These are phyloP conservation scores for Halocynthia aurantium DNA, from an alignment of 23 tunicate species.

Conservation along the genomic window DNA sequence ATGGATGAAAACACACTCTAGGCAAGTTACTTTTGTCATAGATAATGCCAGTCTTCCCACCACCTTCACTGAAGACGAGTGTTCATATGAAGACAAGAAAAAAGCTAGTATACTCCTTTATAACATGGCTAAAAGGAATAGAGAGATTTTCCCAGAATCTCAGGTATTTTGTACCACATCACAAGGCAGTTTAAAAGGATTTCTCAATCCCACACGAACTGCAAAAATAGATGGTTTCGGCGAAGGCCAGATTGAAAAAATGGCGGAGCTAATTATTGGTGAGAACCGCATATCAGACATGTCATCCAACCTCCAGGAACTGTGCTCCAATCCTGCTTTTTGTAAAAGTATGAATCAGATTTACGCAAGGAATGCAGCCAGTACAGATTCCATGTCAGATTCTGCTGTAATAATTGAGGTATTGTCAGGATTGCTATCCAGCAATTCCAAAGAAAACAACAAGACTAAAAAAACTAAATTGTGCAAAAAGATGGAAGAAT, in stretches of 20 bases:
- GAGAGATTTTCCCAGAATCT: constrained; percentile 1
- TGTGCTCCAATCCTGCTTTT: neutral
- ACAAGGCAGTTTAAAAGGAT: neutral
- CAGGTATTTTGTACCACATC: constrained; percentile 2
- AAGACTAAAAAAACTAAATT: neutral
- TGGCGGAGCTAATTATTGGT: neutral
- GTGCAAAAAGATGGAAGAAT: neutral
- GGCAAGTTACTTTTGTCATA: neutral
- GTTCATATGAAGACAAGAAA: neutral
- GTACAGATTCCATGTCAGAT: neutral
- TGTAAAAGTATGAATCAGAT: neutral
- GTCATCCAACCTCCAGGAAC: neutral
- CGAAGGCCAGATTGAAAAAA: neutral
- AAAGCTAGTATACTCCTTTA: neutral
- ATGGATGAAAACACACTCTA: neutral
- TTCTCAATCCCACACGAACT: neutral
- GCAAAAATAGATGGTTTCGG: neutral
- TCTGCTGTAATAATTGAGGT: neutral
- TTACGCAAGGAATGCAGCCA: neutral
- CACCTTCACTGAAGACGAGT: neutral
- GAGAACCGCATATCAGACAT: neutral
- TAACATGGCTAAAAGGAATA: neutral
- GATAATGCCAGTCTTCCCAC: neutral
- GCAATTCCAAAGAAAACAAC: neutral
- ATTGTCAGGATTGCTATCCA: neutral